Percentiles rank a stretch among this genome's conserved stretches.
Conservation (phyloP, 2,888 invertebrate species). For the Ophioninae sp. region DNA sequence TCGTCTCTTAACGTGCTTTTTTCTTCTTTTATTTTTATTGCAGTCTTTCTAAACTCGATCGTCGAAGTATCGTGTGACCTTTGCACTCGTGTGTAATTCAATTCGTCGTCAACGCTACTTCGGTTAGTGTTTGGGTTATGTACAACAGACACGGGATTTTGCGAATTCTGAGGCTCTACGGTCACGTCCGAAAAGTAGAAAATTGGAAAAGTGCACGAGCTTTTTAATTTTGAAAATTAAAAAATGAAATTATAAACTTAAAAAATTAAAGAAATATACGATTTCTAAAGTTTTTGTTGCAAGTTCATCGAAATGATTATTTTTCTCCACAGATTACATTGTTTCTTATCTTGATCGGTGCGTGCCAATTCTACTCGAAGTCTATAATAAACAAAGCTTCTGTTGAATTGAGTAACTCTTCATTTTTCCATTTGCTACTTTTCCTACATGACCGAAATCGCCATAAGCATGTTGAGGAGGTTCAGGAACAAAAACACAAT, state of each 20-base stretch:
- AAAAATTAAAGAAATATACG: neutral
- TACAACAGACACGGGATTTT: slow-evolving; percentile 13
- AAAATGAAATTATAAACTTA: no score
- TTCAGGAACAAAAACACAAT: slow-evolving; percentile 8
- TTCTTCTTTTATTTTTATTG: slow-evolving; percentile 34
- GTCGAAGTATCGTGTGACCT: slow-evolving; percentile 64
- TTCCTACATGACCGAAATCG: neutral
- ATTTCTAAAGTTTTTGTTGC: neutral
- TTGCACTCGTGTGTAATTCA: slow-evolving; percentile 57
- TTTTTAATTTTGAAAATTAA: no score
- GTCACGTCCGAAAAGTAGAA: neutral
- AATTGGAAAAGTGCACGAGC: neutral
- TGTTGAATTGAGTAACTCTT: neutral
- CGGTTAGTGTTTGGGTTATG: slow-evolving; percentile 18
- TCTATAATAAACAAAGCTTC: neutral
- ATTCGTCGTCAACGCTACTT: slow-evolving; percentile 2
- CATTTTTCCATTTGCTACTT: neutral
- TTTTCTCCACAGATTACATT: neutral
- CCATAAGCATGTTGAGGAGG: neutral
- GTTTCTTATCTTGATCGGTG: neutral
- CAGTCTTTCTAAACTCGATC: slow-evolving; percentile 41
- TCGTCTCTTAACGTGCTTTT: slow-evolving; percentile 14
- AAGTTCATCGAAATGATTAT: neutral
- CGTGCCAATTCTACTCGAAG: neutral
- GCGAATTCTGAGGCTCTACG: neutral